Conservation (phyloP, 1,140 invertebrate genomes). For the Heliothis virescens region DNA sequence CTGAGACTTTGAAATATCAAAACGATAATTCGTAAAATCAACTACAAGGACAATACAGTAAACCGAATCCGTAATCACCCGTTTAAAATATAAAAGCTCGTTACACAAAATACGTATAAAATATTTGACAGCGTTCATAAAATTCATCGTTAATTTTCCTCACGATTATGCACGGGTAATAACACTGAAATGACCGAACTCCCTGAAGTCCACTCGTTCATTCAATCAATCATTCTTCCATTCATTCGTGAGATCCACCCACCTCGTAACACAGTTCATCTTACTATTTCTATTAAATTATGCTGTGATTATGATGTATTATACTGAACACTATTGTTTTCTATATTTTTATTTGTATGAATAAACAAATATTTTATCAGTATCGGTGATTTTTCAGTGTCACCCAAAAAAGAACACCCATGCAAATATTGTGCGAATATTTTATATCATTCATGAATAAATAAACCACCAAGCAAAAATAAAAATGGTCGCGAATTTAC, state of each 20-base stretch:
- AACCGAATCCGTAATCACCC: neutral
- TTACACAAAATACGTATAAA: slow-evolving; percentile 20
- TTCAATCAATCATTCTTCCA: slow-evolving; percentile 44
- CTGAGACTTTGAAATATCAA: neutral
- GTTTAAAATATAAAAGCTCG: neutral
- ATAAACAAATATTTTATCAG: too few relatives aligned
- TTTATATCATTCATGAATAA: too few relatives aligned
- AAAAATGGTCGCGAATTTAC: too few relatives aligned
- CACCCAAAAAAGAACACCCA: neutral
- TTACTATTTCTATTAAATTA: slow-evolving; percentile 8
- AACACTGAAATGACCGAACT: slow-evolving; percentile 30
- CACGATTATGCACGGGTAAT: slow-evolving; percentile 37
- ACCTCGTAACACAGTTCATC: slow-evolving; percentile 32
- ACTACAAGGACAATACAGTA: too few relatives aligned
- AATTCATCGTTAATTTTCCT: slow-evolving; percentile 41
- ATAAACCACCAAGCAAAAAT: too few relatives aligned
- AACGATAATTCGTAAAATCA: neutral
- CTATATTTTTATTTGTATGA: too few relatives aligned
- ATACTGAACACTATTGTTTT: neutral
- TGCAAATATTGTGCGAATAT: too few relatives aligned
- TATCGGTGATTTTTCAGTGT: neutral
- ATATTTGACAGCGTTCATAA: slow-evolving; percentile 34
- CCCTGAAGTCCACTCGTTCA: slow-evolving; percentile 31
- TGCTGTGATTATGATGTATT: slow-evolving; percentile 2
- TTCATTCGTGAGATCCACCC: slow-evolving; percentile 18